Evolutionary conservation across 2,888 invertebrate species (phyloP).

Genomic region (Lottia scabra): DNA sequence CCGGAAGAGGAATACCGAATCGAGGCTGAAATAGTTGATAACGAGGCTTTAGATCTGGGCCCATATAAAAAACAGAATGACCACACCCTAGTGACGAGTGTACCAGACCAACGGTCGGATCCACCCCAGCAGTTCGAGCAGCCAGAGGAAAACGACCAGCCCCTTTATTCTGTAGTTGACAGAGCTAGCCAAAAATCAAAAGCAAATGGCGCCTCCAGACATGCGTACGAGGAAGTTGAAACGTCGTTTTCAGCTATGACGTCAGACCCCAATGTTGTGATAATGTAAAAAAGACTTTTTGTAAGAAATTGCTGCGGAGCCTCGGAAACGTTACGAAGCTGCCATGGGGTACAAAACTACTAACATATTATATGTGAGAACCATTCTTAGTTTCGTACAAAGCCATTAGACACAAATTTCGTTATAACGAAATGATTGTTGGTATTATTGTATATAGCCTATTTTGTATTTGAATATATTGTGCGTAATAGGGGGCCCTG

Average conservation of each 20-base stretch:
- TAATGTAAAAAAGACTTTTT: not conserved
- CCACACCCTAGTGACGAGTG: not conserved
- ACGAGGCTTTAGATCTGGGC: constrained; percentile 26
- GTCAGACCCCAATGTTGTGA: not conserved
- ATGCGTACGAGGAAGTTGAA: not conserved
- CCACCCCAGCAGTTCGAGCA: not conserved
- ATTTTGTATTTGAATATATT: too few species aligned
- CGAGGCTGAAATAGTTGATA: constrained; percentile 28
- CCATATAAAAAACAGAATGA: constrained; percentile 2
- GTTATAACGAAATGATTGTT: too few species aligned
- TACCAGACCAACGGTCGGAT: not conserved
- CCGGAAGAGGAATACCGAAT: constrained; percentile 26
- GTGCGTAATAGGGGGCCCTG: too few species aligned
- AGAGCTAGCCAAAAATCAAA: not conserved
- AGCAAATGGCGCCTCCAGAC: not conserved
- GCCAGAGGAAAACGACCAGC: not conserved
- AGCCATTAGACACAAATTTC: too few species aligned
- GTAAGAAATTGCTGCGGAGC: not conserved
- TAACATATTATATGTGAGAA: too few species aligned
- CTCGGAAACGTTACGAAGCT: too few species aligned
- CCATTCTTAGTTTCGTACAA: too few species aligned
- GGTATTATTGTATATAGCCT: too few species aligned
- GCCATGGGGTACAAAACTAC: too few species aligned
- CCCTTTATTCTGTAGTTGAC: not conserved
- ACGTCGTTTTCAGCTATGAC: not conserved